These are phyloP conservation scores for Nomia melanderi DNA, from an alignment of 1,140 invertebrate genomes.

Conservation along the genomic window DNA sequence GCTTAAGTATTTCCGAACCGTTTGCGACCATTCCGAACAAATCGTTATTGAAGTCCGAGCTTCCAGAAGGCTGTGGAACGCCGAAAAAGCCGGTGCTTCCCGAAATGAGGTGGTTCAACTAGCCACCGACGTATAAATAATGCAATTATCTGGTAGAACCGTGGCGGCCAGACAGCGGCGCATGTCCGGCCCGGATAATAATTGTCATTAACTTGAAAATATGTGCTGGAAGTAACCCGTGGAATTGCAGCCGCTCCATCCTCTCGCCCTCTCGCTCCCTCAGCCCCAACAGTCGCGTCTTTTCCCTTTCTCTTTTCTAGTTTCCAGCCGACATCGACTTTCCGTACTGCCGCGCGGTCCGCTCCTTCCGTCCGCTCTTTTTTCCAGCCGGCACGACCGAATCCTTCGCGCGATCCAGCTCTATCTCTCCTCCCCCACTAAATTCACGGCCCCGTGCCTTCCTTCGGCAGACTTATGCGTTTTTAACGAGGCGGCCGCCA, in stretches of 20 bases:
- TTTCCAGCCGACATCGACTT: conserved; percentile 21
- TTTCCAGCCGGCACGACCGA: conserved; percentile 5
- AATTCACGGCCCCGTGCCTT: conserved; percentile 55
- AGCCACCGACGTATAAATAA: conserved; percentile 54
- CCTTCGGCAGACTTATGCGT: conserved; percentile 55
- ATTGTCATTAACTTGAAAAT: conserved; percentile 72
- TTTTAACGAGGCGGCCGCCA: conserved; percentile 56
- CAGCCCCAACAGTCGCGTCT: neutral
- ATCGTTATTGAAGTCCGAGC: no score
- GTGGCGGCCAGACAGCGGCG: conserved; percentile 23
- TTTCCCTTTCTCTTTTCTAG: conserved; percentile 7
- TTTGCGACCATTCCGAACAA: no score
- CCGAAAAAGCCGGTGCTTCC: conserved; percentile 20
- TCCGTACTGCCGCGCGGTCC: conserved; percentile 20
- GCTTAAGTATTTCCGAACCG: neutral
- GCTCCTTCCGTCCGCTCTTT: conserved; percentile 43
- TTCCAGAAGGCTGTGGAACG: neutral
- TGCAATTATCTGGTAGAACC: conserved; percentile 56
- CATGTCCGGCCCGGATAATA: conserved; percentile 64
- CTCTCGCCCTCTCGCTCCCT: neutral
- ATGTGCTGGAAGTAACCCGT: conserved; percentile 69
- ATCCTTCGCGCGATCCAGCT: conserved; percentile 35
- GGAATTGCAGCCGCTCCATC: conserved; percentile 48
- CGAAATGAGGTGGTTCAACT: neutral
- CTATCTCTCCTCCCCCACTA: conserved; percentile 52